Conservation (phyloP, 2,113 vertebrate genomes). For the Cyphotilapia sp. region DNA sequence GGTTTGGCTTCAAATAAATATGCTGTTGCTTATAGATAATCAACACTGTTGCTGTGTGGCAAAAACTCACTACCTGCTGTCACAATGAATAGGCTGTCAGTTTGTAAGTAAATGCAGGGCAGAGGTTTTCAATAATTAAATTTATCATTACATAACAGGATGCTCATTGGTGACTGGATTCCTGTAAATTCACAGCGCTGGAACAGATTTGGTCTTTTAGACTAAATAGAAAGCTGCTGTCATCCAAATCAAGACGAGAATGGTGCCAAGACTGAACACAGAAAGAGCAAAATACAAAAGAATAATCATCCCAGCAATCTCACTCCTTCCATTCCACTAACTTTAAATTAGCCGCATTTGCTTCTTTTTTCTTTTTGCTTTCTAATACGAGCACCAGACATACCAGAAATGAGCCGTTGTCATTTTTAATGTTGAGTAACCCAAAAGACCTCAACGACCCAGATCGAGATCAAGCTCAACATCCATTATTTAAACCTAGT, state of each 20-base stretch:
- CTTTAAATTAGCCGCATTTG: background rate
- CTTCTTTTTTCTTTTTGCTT: slow-evolving; percentile 4
- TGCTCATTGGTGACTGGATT: background rate
- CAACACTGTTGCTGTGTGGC: slow-evolving; percentile 40
- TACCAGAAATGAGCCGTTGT: background rate
- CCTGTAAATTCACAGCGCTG: background rate
- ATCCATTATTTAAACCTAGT: slow-evolving; percentile 31
- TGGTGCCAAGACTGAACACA: background rate
- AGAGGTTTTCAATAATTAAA: slow-evolving; percentile 44
- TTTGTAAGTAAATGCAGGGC: slow-evolving; percentile 37
- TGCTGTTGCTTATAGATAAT: slow-evolving; percentile 52
- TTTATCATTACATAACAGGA: slow-evolving; percentile 8
- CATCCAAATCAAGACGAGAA: background rate
- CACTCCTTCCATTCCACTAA: background rate
- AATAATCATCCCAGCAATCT: slow-evolving; percentile 16
- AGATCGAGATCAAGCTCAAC: slow-evolving; percentile 6
- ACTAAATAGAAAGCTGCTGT: background rate
- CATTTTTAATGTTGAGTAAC: slow-evolving; percentile 20
- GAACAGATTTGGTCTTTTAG: slow-evolving; percentile 10
- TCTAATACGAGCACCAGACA: background rate
- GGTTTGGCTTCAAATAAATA: slow-evolving; percentile 46
- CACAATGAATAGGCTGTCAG: slow-evolving; percentile 35
- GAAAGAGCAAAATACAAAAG: slow-evolving; percentile 2
- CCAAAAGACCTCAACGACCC: slow-evolving; percentile 26
- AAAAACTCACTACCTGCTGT: slow-evolving; percentile 41